phyloP scores from a whole-genome alignment of 2,113 vertebrate species.

The Chaetodon trifascialis region DNA sequence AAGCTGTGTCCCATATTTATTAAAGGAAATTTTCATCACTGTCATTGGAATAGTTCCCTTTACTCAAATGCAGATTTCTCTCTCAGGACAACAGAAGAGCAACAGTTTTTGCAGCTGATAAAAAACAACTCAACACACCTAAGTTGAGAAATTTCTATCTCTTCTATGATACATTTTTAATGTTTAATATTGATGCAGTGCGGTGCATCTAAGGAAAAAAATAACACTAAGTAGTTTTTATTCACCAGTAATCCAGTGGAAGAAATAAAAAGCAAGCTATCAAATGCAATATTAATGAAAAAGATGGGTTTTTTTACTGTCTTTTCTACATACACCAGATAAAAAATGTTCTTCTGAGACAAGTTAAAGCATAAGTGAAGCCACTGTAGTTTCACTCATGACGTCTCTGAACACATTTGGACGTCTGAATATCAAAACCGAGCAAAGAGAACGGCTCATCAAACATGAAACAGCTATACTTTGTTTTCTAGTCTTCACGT shows the following conservation, averaged over 20 bases:
- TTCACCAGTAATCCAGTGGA: neutral
- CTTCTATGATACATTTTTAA: neutral
- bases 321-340: too few relatives aligned
- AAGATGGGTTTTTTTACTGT: too few relatives aligned
- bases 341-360: too few relatives aligned
- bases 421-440: neutral
- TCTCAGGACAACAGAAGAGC: neutral
- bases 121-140: too few relatives aligned
- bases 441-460: constrained; percentile 2
- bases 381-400: neutral
- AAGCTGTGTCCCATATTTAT: neutral
- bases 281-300: too few relatives aligned
- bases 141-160: too few relatives aligned
- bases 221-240: neutral
- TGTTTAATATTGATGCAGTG: neutral
- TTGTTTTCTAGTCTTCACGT: constrained; percentile 3
- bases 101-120: too few relatives aligned
- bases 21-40: neutral
- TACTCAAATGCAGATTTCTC: neutral
- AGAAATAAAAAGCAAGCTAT: neutral
- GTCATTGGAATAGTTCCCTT: neutral
- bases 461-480: constrained; percentile 1
- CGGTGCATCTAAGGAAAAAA: neutral
- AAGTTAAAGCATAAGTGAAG: too few relatives aligned
- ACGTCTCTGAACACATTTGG: neutral